A percentile compares a stretch with the other conserved stretches of the same genome.
Evolutionary conservation across 2,888 invertebrate species (phyloP).

Genomic region (Diaprepes abbreviatus): DNA sequence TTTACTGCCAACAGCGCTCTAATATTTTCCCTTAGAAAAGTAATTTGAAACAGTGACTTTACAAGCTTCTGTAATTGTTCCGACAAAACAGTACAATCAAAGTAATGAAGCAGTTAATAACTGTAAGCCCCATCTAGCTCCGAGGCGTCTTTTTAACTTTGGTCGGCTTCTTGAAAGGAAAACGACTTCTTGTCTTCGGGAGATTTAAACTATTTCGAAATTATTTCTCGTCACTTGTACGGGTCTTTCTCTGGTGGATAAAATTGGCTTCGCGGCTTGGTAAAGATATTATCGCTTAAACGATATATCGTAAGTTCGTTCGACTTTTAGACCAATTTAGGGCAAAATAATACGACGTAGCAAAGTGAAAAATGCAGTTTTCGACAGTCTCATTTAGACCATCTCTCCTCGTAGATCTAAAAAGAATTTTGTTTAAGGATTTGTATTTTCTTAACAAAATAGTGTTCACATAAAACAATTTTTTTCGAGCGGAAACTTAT

Average conservation of each 20-base stretch:
- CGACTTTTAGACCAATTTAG: too few species aligned
- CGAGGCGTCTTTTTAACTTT: slow-evolving; percentile 10
- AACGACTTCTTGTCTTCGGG: neutral
- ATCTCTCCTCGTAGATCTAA: too few species aligned
- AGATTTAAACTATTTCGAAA: neutral
- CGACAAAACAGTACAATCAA: slow-evolving; percentile 53
- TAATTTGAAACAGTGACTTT: slow-evolving; percentile 44
- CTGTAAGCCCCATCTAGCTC: slow-evolving; percentile 43
- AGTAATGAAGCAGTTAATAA: slow-evolving; percentile 59
- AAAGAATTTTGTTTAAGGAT: too few species aligned
- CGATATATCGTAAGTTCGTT: too few species aligned
- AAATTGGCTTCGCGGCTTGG: neutral
- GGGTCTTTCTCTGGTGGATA: neutral
- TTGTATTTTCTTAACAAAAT: too few species aligned
- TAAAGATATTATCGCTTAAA: too few species aligned
- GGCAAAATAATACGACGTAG: too few species aligned
- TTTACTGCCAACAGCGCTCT: slow-evolving; percentile 32
- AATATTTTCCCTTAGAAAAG: slow-evolving; percentile 39
- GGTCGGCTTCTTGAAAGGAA: neutral
- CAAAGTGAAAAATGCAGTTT: too few species aligned
- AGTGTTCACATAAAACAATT: too few species aligned
- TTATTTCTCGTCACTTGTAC: slow-evolving; percentile 1
- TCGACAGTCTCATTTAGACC: too few species aligned
- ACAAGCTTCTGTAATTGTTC: slow-evolving; percentile 53
- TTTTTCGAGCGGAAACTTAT: too few species aligned